phyloP scores from a whole-genome alignment of 2,888 invertebrate genomes.

The Frankliniella intonsa region DNA sequence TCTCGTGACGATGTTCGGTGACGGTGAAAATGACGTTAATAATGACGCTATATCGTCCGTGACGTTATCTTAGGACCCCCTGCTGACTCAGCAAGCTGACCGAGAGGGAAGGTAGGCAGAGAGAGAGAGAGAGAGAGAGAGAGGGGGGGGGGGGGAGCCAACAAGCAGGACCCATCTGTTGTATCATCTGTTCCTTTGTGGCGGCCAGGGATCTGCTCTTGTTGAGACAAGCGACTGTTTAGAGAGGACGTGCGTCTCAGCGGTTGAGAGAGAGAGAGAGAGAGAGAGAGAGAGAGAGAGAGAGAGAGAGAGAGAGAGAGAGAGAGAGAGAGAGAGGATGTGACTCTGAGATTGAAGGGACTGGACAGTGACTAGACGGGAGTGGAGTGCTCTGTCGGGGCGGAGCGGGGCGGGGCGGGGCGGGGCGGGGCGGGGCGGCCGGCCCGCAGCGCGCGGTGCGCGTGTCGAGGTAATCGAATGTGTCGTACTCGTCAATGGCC shows the following conservation, averaged over 20 bases:
- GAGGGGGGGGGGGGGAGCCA: not conserved
- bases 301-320: not conserved
- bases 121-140: no score
- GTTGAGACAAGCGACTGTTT: conserved; percentile 26
- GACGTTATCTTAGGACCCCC: not conserved
- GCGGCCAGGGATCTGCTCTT: conserved; percentile 12
- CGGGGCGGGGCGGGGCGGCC: not conserved
- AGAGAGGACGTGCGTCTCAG: not conserved
- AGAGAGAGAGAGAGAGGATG: not conserved
- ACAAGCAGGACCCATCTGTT: not conserved
- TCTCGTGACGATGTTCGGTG: not conserved
- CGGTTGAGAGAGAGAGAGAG: not conserved
- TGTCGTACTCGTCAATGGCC: conserved; percentile 5
- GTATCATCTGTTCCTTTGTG: conserved; percentile 22
- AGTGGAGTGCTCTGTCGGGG: not conserved
- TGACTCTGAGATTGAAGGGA: no score
- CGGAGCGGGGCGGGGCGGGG: not conserved
- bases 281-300: not conserved
- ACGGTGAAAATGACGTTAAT: not conserved
- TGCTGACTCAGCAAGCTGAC: not conserved
- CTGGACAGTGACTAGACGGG: not conserved
- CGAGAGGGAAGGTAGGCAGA: not conserved
- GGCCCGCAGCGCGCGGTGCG: not conserved
- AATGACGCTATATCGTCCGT: not conserved
- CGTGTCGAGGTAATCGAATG: not conserved